Conservation (phyloP, 2,113 vertebrate genomes). For the Psephotus haematonotus region DNA sequence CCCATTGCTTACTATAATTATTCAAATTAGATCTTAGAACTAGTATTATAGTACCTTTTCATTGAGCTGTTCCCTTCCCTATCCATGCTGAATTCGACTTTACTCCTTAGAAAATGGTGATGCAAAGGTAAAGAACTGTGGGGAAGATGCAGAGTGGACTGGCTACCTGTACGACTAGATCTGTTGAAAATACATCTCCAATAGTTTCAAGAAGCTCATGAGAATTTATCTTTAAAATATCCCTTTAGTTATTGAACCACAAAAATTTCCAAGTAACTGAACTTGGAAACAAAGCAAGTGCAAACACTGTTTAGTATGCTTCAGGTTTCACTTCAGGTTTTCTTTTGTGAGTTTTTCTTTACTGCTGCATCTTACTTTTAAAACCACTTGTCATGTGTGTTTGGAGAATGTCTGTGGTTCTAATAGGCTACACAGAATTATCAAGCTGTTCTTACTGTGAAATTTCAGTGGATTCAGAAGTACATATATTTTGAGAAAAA, state of each 20-base stretch:
- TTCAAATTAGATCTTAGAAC: not conserved
- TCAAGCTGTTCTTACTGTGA: not conserved
- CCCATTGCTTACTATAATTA: not conserved
- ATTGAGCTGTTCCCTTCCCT: not conserved
- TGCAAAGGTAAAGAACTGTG: too few relatives aligned
- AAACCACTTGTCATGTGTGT: not conserved
- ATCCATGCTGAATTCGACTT: not conserved
- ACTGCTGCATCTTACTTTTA: not conserved
- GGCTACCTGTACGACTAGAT: not conserved
- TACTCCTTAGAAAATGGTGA: not conserved
- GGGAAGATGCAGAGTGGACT: not conserved
- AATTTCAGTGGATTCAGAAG: not conserved
- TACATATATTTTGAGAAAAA: not conserved
- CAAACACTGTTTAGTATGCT: not conserved
- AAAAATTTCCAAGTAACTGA: not conserved
- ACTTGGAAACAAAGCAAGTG: not conserved
- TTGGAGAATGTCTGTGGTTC: not conserved
- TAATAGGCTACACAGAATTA: not conserved
- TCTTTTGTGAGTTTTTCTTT: not conserved
- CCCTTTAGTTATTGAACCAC: not conserved
- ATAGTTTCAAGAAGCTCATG: not conserved
- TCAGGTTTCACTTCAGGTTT: not conserved
- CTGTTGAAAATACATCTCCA: not conserved
- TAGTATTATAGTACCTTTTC: not conserved
- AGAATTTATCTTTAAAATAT: not conserved